Evolutionary conservation across 2,888 invertebrate species (phyloP), one percentile per base, ranked within the genome.

Genomic region (Stenurella melanura): DNA sequence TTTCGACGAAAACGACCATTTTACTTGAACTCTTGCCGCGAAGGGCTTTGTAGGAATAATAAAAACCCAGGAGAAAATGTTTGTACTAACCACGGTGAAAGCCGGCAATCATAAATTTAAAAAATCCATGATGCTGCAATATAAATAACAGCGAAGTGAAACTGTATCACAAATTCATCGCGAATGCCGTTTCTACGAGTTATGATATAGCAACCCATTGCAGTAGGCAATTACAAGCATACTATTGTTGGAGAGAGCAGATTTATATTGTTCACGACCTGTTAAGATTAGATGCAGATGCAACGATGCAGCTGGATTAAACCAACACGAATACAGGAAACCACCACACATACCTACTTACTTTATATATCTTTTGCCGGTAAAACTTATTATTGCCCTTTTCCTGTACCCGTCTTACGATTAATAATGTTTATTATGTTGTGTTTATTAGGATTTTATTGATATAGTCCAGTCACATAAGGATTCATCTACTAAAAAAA

Each of bases 261-360:
- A 75, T 75, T 75, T 64, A 75, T 64, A 69, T 61, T 69, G 74
- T 69, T 61, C 58, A 75, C 54, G 63, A 75, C 67, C 74, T 75
- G 74, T 75, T 69, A 54, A 70, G 69, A 75, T 68, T 70, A 75
- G 69, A 75, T 75, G 54, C 69, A 69, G 54, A 67, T 58, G 67
- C 74, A 50, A 30, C 74, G 54, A 50, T 69, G 74, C 74, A 74
- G 69, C 56, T 69, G 74, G 58, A 74, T 60, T 74, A 74, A 74
- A 69, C 68, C 60, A 74, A 74, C 58, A 70, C 70, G 56, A 21
- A 56, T 73, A 57, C 64, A 63, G 68, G 68, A 68, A 68, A 68
- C 56, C 56, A n/a, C 56, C 73, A 34, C 64, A 64, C 57, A 73
- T 60, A 64, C 21, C 34, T 63, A 54, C 21, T 56, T 63, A 54